Evolutionary conservation across 2,888 invertebrate species (phyloP).

Genomic region (Rhagium mordax): DNA sequence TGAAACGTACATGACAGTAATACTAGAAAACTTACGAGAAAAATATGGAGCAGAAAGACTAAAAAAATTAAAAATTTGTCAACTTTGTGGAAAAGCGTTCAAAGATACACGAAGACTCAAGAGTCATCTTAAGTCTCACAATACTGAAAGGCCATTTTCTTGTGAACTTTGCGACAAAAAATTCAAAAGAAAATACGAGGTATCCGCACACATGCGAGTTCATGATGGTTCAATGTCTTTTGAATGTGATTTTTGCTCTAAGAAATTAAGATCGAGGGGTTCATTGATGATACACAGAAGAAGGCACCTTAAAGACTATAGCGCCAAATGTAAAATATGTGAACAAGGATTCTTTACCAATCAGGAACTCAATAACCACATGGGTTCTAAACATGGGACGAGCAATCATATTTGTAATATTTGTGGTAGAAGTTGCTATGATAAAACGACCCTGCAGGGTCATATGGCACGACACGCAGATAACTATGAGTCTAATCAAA

Average conservation of each 20-base stretch:
- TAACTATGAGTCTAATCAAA: conserved; percentile 54
- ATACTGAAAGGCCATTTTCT: conserved; percentile 69
- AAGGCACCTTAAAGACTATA: conserved; percentile 72
- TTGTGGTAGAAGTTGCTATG: conserved; percentile 56
- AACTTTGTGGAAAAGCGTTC: conserved; percentile 68
- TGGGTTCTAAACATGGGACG: conserved; percentile 56
- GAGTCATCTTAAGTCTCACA: conserved; percentile 73
- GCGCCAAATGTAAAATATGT: conserved; percentile 69
- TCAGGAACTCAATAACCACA: conserved; percentile 59
- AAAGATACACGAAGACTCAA: conserved; percentile 68
- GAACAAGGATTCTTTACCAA: conserved; percentile 59
- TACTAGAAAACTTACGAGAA: background rate
- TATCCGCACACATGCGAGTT: conserved; percentile 49
- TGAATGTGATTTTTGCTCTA: conserved; percentile 73
- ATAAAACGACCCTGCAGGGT: conserved; percentile 53
- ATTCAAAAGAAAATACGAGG: conserved; percentile 53
- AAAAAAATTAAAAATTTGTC: conserved; percentile 54
- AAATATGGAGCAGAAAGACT: background rate
- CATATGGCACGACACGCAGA: conserved; percentile 54
- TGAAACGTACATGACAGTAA: background rate
- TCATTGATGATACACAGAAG: conserved; percentile 71
- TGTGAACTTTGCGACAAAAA: conserved; percentile 54
- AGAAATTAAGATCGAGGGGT: conserved; percentile 68
- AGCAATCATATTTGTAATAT: conserved; percentile 54
- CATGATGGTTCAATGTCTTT: conserved; percentile 46